phyloP scores from a whole-genome alignment of 2,797 vertebrate genomes.

The Lepilemur ruficaudatus region DNA sequence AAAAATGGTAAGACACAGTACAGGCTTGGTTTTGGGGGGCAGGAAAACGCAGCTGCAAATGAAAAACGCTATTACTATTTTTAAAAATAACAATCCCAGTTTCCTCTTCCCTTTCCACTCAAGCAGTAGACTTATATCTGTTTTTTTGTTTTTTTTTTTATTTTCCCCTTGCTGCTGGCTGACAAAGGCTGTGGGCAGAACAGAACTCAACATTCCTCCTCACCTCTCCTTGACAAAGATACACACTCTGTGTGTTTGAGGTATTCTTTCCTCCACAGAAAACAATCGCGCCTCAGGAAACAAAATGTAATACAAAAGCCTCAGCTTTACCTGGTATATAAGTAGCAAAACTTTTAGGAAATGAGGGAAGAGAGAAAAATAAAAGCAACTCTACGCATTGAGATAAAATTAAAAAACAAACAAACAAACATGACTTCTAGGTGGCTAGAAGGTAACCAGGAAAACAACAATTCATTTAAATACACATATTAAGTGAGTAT shows the following conservation, averaged over 20 bases:
- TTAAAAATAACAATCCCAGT: background rate
- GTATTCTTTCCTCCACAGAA: constrained; percentile 67
- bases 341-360: background rate
- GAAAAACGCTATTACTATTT: background rate
- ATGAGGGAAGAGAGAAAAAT: background rate
- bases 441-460: background rate
- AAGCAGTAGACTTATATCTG: background rate
- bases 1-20: background rate
- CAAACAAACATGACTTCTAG: background rate
- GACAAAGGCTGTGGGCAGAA: constrained; percentile 52
- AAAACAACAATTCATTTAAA: background rate
- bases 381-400: background rate
- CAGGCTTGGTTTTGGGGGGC: background rate
- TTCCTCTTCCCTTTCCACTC: constrained; percentile 29
- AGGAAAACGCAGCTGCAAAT: constrained; percentile 30
- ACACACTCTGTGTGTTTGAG: constrained; percentile 22
- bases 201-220: background rate
- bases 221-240: background rate
- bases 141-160: background rate
- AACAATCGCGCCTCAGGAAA: constrained; percentile 56
- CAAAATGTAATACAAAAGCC: constrained; percentile 21
- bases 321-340: background rate
- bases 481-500: background rate
- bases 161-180: constrained; percentile 6
- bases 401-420: background rate